Evolutionary conservation across 2,888 invertebrate species (phyloP), one percentile per base, ranked within the genome.

Genomic region (Nomada flava): DNA sequence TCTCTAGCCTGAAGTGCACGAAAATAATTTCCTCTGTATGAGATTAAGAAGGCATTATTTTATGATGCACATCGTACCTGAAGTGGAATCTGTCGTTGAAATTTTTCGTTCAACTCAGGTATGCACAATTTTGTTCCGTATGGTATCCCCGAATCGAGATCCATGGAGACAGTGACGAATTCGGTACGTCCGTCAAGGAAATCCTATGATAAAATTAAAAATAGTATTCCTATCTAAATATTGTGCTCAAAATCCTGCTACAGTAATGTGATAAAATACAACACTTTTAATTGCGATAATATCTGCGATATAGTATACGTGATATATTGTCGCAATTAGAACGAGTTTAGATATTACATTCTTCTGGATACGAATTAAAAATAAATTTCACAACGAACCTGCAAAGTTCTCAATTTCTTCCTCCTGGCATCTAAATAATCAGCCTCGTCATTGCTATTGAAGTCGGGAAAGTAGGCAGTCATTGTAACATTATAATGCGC

Each of bases 381-480:
- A 13, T 52, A 50, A n/a, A 63, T 60, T 52, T 3, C 18, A 36
- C 1, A 42, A 68, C 76, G 79, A 91, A 95, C 95, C 93, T 95
- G 95, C 53, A 95, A 90, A 2, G 94, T 94, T 67, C 92, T 89
- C 55, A 95, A 84, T 88, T 94, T 94, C 86, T 94, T 93, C 65
- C 94, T 94, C 74, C 89, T 92, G 47, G 89, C 91, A 77, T 95
- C 95, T 76, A 93, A 86, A 86, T 93, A 94, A 74, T 94, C 94
- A 23, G 89, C 89, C 76, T 94, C 94, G 59, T 93, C 85, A 52
- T 94, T 93, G n/a, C 94, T 93, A 11, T 87, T 90, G 82, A 93
- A 94, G 85, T 94, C 94, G 0, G 95, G 94, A 90, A 93, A 95
- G 90, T 95, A 95, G 0, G 95, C 95, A 2, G 95, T 93, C 64